Evolutionary conservation across 2,888 invertebrate genomes (phyloP), one percentile per base, ranked within the genome.

Genomic region (Drosophila phalerata): DNA sequence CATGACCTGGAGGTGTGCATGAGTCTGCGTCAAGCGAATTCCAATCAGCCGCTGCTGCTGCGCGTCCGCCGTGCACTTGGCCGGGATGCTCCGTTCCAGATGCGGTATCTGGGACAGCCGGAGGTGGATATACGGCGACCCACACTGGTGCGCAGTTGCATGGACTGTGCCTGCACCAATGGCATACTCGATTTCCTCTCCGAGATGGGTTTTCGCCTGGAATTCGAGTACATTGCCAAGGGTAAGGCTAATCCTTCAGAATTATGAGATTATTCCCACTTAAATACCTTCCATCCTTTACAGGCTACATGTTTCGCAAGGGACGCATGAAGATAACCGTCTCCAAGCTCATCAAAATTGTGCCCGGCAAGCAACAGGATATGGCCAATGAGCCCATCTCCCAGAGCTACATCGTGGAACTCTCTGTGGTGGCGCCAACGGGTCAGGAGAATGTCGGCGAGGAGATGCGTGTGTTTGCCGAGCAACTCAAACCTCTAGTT

Each of bases 261-360:
- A 28, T 1, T 28, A 28, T 28, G n/a, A 45, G 17, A 4, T 48
- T 48, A 15, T 32, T 2, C 13, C 3, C 11, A 1, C 6, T 17
- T 25, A n/a, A 28, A 17, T 25, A 2, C n/a, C 6, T 22, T 6
- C 4, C 6, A 15, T 6, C 4, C 11, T 1, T 13, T 15, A 1
- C 43, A 91, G 92, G 92, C 5, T 98, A 97, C 90, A 97, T 98
- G 96, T 98, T 98, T 90, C 95, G 98, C 65, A 99, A 99, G 93
- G 99, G 98, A 0, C 94, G 98, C 68, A 98, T 99, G 97, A 99
- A 99, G 93, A 97, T 98, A 19, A 98, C 98, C 0, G 98, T 99
- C 0, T 97, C 98, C 0, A 98, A 98, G 93, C 96, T 98, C 65
- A 97, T 97, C 88, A 98, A 97, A 94, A 95, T 97, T 92, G 94